Base-by-base conservation (phyloP, 2,113 vertebrate genomes). In the Orientallactaga bullata region DNA sequence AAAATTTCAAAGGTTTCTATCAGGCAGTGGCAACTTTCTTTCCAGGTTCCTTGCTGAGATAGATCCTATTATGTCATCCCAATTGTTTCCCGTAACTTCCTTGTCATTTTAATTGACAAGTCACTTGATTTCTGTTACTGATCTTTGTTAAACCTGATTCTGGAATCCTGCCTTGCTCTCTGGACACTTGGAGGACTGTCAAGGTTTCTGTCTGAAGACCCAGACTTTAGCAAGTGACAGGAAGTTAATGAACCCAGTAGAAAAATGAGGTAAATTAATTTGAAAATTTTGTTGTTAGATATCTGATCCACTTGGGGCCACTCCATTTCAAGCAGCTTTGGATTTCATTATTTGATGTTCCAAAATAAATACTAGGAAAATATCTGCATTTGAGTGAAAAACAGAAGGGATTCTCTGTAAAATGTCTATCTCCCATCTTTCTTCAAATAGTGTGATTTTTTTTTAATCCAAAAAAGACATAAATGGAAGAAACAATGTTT, bases 361-460 rank as follows among this genome's bases (percentile, higher is more conserved):
- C 24, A 81, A 73, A 84, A 23, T 47, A 85, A 95, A 51, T 66
- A 91, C 28, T 85, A 77, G 20, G 21, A 91, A 32, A 93, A 69
- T 80, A 4, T 90, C 9, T 60, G 20, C 42, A 21, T 63, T 94
- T 26, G 39, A 30, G 4, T 39, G 20, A 89, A 78, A 87, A 94
- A 47, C 20, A 81, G 26, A 51, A 91, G 84, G 37, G 2, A 39
- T 39, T 65, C 20, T 66, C 51, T 77, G 20, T 11, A 58, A 77
- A 71, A 74, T 39, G 35, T 90, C 21, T 85, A 55, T 55, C 30
- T 16, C 7, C 63, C 66, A 37, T 85, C 65, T 65, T 93, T 85
- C 37, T n/a, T 6, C 58, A 93, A 85, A 51, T 32, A 63, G 4
- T 92, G 13, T 91, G 37, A 89, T 55, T 55, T 55, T 10, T 55